Percentiles rank a stretch among this genome's conserved stretches.
phyloP scores from a whole-genome alignment of 2,888 invertebrate species.

The Brachycybe producta region DNA sequence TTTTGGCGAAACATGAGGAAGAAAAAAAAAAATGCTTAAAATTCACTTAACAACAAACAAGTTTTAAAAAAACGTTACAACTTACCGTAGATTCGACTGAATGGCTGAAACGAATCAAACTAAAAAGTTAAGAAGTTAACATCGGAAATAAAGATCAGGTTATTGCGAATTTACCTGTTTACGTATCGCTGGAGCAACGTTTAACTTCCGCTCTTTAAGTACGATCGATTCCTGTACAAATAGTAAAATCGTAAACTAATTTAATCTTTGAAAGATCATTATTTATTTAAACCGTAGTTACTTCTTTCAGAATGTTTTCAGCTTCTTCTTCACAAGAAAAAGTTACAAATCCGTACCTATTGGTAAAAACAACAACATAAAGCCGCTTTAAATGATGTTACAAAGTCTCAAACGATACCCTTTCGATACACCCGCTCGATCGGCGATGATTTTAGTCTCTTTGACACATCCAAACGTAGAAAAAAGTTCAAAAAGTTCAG shows the following conservation, averaged over 20 bases:
- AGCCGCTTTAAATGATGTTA: constrained; percentile 2
- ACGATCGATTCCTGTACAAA: constrained; percentile 55
- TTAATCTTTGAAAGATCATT: not conserved
- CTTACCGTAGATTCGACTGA: constrained; percentile 13
- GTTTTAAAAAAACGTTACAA: not conserved
- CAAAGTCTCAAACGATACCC: constrained; percentile 38
- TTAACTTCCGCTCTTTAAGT: constrained; percentile 63
- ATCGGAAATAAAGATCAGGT: not conserved
- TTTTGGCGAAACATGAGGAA: too few species aligned
- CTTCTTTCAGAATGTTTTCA: constrained; percentile 54
- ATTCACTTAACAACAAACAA: not conserved
- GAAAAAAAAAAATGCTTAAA: too few species aligned
- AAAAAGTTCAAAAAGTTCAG: constrained; percentile 80
- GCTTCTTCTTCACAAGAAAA: constrained; percentile 81
- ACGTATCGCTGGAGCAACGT: constrained; percentile 74
- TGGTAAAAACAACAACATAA: constrained; percentile 15
- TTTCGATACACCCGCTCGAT: constrained; percentile 87
- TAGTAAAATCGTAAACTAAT: constrained; percentile 14
- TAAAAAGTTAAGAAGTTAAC: not conserved
- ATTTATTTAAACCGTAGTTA: constrained; percentile 35
- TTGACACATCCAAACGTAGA: constrained; percentile 47
- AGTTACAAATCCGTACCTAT: constrained; percentile 61
- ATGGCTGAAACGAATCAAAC: not conserved
- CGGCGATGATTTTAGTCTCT: constrained; percentile 84
- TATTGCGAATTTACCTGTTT: constrained; percentile 48